Conservation (phyloP, 2,113 vertebrate genomes). For the human region GRCh38 chr13:59886501-59887000, state of each 20-base stretch:
- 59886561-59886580: neutral
- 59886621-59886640: neutral
- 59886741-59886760: neutral
- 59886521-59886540: neutral
- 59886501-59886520: neutral
- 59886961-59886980: neutral
- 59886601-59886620: neutral
- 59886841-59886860: neutral
- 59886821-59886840: neutral
- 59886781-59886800: neutral
- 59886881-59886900: neutral
- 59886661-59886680: neutral
- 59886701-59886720: neutral
- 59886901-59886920: constrained; percentile 1
- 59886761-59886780: neutral
- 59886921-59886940: neutral
- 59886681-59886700: neutral
- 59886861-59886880: neutral
- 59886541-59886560: neutral
- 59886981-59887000: neutral
- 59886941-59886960: neutral
- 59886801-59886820: neutral
- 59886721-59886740: neutral
- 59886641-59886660: neutral
- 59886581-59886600: neutral